phyloP scores from a whole-genome alignment of 2,888 invertebrate species.

The Lasioglossum morio region DNA sequence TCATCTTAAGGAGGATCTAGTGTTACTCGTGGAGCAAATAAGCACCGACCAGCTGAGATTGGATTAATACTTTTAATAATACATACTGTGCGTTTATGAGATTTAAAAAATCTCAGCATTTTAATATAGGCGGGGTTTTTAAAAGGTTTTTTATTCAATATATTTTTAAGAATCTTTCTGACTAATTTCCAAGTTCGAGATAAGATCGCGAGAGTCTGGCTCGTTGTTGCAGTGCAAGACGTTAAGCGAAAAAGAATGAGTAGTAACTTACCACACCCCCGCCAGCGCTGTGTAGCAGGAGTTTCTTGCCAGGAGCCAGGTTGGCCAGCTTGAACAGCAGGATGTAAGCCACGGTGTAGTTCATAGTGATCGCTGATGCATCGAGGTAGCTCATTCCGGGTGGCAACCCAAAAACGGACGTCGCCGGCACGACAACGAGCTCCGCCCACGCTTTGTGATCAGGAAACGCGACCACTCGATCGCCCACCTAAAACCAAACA shows the following conservation, averaged over 20 bases:
- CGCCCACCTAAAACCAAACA: conserved; percentile 88
- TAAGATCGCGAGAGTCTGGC: too few relatives aligned
- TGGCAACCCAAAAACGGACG: conserved; percentile 92
- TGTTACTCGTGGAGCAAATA: too few relatives aligned
- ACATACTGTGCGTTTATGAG: too few relatives aligned
- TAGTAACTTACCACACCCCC: conserved; percentile 92
- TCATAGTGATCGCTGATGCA: conserved; percentile 93
- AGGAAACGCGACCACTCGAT: conserved; percentile 93
- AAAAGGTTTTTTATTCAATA: too few relatives aligned
- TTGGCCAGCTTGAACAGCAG: conserved; percentile 94
- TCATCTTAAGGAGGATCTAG: too few relatives aligned
- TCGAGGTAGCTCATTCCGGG: conserved; percentile 91
- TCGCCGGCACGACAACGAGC: conserved; percentile 91
- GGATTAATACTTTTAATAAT: background rate
- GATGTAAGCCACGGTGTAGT: conserved; percentile 94
- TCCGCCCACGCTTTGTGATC: conserved; percentile 96
- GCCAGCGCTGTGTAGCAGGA: conserved; percentile 94
- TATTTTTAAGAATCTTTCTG: too few relatives aligned
- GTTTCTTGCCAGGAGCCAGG: conserved; percentile 91
- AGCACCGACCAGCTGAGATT: too few relatives aligned
- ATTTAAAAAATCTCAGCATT: too few relatives aligned
- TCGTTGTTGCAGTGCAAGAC: background rate
- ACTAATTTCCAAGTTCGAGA: too few relatives aligned
- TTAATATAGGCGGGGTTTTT: too few relatives aligned
- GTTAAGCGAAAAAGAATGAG: background rate